Evolutionary conservation across 2,113 vertebrate genomes (phyloP).

Genomic region (Dasyprocta punctata): DNA sequence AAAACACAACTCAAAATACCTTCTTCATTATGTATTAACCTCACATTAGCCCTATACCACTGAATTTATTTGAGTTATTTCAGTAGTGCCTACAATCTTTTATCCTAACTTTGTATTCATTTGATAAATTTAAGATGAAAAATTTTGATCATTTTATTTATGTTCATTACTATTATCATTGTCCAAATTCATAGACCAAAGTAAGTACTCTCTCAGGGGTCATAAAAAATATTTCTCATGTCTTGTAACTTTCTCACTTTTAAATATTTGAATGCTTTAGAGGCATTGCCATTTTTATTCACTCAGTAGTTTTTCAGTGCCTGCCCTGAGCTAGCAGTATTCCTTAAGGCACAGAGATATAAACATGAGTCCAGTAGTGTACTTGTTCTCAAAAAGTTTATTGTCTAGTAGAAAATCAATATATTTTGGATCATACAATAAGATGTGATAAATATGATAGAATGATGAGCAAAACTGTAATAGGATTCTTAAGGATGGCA

Average conservation of each 20-base stretch:
- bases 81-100: neutral
- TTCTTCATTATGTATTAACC: neutral
- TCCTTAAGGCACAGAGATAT: neutral
- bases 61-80: neutral
- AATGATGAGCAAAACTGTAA: neutral
- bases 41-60: neutral
- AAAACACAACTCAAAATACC: neutral
- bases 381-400: neutral
- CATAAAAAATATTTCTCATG: neutral
- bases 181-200: neutral
- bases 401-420: neutral
- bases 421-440: neutral
- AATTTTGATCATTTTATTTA: constrained; percentile 26
- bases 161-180: neutral
- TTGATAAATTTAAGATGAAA: neutral
- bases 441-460: neutral
- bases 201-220: neutral
- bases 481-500: neutral
- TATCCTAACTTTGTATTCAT: neutral
- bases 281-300: neutral
- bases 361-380: neutral
- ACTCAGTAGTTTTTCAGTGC: neutral
- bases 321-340: neutral
- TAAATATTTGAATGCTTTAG: constrained; percentile 36
- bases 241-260: constrained; percentile 14